phyloP scores from a whole-genome alignment of 2,888 invertebrate genomes.

The Tromatobia lineatoria region DNA sequence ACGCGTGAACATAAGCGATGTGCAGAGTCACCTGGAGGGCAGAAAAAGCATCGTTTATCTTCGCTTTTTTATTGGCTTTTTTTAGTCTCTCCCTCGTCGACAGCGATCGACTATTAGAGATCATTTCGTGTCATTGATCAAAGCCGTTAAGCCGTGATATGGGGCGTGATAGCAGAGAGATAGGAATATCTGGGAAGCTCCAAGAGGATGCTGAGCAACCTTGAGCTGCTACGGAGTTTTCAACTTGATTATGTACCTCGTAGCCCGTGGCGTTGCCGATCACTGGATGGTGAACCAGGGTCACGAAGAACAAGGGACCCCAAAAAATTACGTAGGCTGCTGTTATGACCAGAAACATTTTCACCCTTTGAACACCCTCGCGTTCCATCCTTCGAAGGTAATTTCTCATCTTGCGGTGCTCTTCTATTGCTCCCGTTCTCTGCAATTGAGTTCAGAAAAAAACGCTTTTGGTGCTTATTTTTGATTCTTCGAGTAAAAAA shows the following conservation, averaged over 20 bases:
- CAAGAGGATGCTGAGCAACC: background rate
- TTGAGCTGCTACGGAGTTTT: constrained; percentile 3
- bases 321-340: constrained; percentile 95
- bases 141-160: constrained; percentile 10
- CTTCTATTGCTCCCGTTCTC: constrained; percentile 88
- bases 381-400: constrained; percentile 92
- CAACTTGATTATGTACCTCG: constrained; percentile 87
- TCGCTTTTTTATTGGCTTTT: background rate
- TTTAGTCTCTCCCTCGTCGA: background rate
- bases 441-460: constrained; percentile 72
- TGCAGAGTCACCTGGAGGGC: constrained; percentile 91
- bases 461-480: background rate
- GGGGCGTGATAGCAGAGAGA: background rate
- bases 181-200: background rate
- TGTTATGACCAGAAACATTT: constrained; percentile 94
- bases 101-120: background rate
- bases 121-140: constrained; percentile 36
- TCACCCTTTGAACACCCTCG: constrained; percentile 93
- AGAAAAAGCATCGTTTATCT: constrained; percentile 1
- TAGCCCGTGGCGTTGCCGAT: constrained; percentile 91
- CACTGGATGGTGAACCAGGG: constrained; percentile 91
- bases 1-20: constrained; percentile 95
- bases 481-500: background rate
- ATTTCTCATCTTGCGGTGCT: constrained; percentile 91
- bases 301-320: constrained; percentile 96